Percentiles rank a stretch among this genome's conserved stretches.
These are phyloP conservation scores for Pantelozetes paolii DNA, from an alignment of 2,888 invertebrate species.

Conservation along the genomic window DNA sequence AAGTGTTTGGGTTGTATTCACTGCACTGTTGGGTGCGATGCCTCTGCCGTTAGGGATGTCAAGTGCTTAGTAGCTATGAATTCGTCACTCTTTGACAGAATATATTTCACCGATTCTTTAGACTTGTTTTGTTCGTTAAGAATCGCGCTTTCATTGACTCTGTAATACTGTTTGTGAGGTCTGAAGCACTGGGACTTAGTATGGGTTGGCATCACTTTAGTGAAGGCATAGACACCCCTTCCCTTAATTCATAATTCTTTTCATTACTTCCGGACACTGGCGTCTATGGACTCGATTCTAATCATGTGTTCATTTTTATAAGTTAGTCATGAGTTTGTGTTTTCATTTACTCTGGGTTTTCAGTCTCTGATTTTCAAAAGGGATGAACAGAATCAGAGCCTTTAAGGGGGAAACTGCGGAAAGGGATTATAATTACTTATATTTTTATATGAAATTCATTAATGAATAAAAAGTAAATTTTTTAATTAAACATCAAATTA, in stretches of 20 bases:
- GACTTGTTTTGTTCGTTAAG: neutral
- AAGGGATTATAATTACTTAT: no score
- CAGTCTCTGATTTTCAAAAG: neutral
- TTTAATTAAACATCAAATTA: no score
- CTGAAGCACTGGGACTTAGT: neutral
- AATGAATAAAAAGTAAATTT: no score
- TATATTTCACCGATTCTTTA: slow-evolving; percentile 10
- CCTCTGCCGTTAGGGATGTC: neutral
- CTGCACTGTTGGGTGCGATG: neutral
- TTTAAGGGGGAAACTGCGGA: no score
- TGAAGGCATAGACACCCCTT: neutral
- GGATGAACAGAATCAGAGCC: no score
- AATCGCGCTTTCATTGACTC: slow-evolving; percentile 6
- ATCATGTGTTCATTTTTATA: neutral
- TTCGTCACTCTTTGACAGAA: slow-evolving; percentile 25
- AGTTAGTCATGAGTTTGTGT: neutral
- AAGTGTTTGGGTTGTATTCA: no score
- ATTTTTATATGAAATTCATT: no score
- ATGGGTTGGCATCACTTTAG: neutral
- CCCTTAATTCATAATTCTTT: slow-evolving; percentile 2
- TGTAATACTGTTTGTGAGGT: neutral
- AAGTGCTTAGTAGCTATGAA: slow-evolving; percentile 4
- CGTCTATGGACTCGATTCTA: slow-evolving; percentile 2
- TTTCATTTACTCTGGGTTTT: neutral
- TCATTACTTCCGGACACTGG: slow-evolving; percentile 26